Conservation (phyloP, 2,797 vertebrate genomes). For the Mormyrus hasselquistii region DNA sequence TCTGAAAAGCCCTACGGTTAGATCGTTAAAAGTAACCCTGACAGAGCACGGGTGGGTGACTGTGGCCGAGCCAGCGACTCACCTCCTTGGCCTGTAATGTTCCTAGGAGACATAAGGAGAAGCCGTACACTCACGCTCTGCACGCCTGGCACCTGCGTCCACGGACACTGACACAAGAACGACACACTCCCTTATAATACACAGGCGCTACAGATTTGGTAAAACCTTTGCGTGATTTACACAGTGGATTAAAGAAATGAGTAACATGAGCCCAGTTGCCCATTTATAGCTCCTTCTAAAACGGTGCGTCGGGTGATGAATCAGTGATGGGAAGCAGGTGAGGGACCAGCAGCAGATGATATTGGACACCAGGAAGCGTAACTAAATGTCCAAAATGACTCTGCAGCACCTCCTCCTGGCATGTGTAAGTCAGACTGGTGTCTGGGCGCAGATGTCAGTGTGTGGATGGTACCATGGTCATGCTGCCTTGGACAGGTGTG, state of each 20-base stretch:
- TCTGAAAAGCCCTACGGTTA: not conserved
- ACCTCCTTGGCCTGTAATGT: not conserved
- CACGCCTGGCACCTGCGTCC: not conserved
- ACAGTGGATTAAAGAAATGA: conserved; percentile 25
- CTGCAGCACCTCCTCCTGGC: not conserved
- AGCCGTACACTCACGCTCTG: not conserved
- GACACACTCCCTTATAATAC: not conserved
- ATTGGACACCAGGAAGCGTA: not conserved
- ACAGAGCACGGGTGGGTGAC: not conserved
- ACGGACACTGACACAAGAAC: not conserved
- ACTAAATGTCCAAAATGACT: not conserved
- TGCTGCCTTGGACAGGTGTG: not conserved
- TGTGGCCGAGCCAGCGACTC: not conserved
- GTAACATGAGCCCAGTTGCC: conserved; percentile 11
- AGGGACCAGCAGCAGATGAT: not conserved
- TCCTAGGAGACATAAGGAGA: not conserved
- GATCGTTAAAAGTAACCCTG: not conserved
- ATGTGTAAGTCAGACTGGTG: not conserved
- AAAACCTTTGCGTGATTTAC: conserved; percentile 7
- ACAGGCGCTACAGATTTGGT: not conserved
- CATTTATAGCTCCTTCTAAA: not conserved
- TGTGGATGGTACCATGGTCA: not conserved
- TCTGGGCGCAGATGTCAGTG: not conserved
- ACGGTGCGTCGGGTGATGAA: not conserved
- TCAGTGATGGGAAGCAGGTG: not conserved